Evolutionary conservation across 2,797 vertebrate genomes (phyloP).

Genomic region (Sebastes baramenuke): DNA sequence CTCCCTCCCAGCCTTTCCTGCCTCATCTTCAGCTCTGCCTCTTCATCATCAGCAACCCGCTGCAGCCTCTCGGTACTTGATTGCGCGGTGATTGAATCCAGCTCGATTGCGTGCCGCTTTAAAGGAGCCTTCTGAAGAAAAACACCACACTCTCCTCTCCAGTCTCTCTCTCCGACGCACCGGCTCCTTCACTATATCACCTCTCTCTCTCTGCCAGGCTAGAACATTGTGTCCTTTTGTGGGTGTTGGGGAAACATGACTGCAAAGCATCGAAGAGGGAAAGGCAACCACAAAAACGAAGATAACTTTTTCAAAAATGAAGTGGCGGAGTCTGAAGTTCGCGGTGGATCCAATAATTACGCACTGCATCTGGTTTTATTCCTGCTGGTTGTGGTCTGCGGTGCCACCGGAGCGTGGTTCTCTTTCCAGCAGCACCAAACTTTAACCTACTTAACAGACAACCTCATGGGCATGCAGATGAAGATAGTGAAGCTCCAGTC

Average conservation of each 20-base stretch:
- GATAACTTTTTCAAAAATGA: slow-evolving; percentile 77
- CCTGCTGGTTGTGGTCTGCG: slow-evolving; percentile 63
- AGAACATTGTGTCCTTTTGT: slow-evolving; percentile 70
- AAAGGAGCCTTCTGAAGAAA: slow-evolving; percentile 14
- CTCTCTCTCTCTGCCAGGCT: slow-evolving; percentile 41
- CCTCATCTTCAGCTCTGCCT: slow-evolving; percentile 44
- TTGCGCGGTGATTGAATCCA: slow-evolving; percentile 36
- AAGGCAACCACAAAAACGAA: slow-evolving; percentile 75
- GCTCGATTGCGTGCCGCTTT: background rate
- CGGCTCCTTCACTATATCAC: slow-evolving; percentile 17
- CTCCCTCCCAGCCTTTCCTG: slow-evolving; percentile 31
- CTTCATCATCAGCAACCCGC: slow-evolving; percentile 34
- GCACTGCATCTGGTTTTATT: slow-evolving; percentile 59
- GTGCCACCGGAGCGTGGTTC: slow-evolving; percentile 68
- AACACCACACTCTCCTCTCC: background rate
- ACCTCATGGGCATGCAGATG: slow-evolving; percentile 74
- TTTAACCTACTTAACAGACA: slow-evolving; percentile 74
- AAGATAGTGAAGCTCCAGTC: slow-evolving; percentile 78
- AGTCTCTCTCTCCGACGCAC: background rate
- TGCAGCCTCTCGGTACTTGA: slow-evolving; percentile 43
- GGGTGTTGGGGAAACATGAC: slow-evolving; percentile 64
- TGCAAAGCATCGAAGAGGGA: slow-evolving; percentile 81
- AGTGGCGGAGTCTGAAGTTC: slow-evolving; percentile 56
- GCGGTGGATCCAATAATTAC: slow-evolving; percentile 36
- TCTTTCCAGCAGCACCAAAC: slow-evolving; percentile 82